Evolutionary conservation across 2,797 vertebrate species (phyloP).

Genomic region (Thunnus albacares): DNA sequence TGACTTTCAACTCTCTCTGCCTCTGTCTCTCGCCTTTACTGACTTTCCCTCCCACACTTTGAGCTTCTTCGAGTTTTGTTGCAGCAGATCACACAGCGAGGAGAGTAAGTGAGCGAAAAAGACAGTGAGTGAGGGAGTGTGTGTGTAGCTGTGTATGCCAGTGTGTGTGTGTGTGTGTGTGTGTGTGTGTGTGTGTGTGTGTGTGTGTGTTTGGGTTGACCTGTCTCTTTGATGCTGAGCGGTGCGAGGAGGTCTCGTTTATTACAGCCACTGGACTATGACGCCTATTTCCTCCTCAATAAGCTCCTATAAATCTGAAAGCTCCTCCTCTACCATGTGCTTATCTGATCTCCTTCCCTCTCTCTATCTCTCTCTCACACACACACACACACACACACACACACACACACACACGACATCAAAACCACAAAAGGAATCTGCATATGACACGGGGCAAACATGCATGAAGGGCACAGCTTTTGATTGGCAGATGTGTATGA

Average conservation of each 20-base stretch:
- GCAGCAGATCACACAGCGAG: slow-evolving; percentile 30
- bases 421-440: slow-evolving; percentile 64
- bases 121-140: slow-evolving; percentile 23
- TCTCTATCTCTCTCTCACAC: slow-evolving; percentile 10
- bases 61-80: slow-evolving; percentile 32
- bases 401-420: slow-evolving; percentile 15
- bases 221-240: slow-evolving; percentile 64
- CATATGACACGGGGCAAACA: slow-evolving; percentile 64
- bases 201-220: slow-evolving; percentile 38
- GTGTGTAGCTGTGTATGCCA: slow-evolving; percentile 2
- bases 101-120: slow-evolving; percentile 23
- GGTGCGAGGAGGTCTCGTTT: slow-evolving; percentile 66
- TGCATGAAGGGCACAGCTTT: slow-evolving; percentile 71
- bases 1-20: slow-evolving; percentile 24
- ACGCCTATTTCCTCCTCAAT: slow-evolving; percentile 82
- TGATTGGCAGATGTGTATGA: slow-evolving; percentile 69
- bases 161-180: slow-evolving; percentile 8
- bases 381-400: slow-evolving; percentile 32
- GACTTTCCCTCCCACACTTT: slow-evolving; percentile 53
- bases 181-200: slow-evolving; percentile 21
- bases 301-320: slow-evolving; percentile 80
- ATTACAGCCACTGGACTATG: slow-evolving; percentile 82
- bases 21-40: slow-evolving; percentile 1
- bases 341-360: slow-evolving; percentile 60
- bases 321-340: slow-evolving; percentile 44